Evolutionary conservation across 2,888 invertebrate genomes (phyloP), one percentile per base, ranked within the genome.

Genomic region (Sarcophaga caerulescens): DNA sequence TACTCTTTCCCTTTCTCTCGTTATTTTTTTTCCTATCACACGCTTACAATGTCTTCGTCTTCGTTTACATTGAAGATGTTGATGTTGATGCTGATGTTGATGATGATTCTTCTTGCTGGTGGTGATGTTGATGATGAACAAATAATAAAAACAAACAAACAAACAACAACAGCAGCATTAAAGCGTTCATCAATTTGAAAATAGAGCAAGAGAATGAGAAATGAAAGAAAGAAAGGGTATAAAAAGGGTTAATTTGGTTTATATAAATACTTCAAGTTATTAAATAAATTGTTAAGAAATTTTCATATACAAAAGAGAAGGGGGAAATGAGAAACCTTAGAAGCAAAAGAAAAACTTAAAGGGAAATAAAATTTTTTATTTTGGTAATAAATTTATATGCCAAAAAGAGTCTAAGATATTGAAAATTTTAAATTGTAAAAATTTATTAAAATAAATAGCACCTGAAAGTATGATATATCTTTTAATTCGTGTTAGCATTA

Each of bases 41-140:
- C 35, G 73, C 82, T 86, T 81, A 81, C 83, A 83, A 83, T 86
- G 85, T 81, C 86, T 81, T 86, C 83, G 85, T 81, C 81, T 84
- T 86, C 84, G 77, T 86, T 78, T 76, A 69, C 57, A n/a, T 57
- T 59, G 71, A 4, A 60, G 76, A 25, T 75, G 59, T 19, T 71
- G 59, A 57, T 65, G 76, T 17, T 59, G 59, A 17, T 63, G 59
- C 14, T 68, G 70, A 60, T 70, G 81, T 63, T 79, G 70, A 57
- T 76, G 81, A 69, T 76, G 70, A 52, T 75, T 65, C 10, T 35
- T 35, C 35, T 79, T 21, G 63, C 71, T 85, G 81, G 47, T 78
- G 63, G 57, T 81, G 78, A 78, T 83, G 85, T 77, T 77, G 83
- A 83, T 85, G 83, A 83, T 78, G 80, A 69, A 80, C 73, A 84